These are phyloP conservation scores for Prolemur simus DNA, from an alignment of 2,113 vertebrate genomes.

Conservation along the genomic window DNA sequence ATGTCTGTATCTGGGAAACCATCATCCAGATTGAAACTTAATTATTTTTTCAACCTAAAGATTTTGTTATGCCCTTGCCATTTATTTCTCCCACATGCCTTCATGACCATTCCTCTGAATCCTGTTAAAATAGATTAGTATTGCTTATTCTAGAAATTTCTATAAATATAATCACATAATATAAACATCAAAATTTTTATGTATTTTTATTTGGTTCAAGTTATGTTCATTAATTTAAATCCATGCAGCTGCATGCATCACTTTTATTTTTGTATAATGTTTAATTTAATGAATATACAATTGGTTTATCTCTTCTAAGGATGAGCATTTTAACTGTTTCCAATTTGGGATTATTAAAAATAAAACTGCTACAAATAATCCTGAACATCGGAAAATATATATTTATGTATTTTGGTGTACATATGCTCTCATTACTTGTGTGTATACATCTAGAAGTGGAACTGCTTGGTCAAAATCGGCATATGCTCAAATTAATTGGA, in stretches of 20 bases:
- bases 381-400: background rate
- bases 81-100: background rate
- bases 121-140: background rate
- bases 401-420: background rate
- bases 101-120: background rate
- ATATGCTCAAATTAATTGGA: background rate
- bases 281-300: background rate
- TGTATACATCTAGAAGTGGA: background rate
- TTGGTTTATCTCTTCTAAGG: background rate
- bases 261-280: background rate
- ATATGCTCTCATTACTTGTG: background rate
- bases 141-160: background rate
- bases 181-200: background rate
- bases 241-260: background rate
- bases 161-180: background rate
- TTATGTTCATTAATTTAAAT: background rate
- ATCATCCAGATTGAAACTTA: background rate
- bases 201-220: background rate
- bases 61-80: background rate
- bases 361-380: background rate
- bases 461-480: background rate
- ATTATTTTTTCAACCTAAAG: background rate
- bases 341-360: background rate
- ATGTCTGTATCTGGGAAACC: background rate
- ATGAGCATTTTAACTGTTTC: background rate